Evolutionary conservation across 2,888 invertebrate species (phyloP).

Genomic region (Zele albiditarsus): DNA sequence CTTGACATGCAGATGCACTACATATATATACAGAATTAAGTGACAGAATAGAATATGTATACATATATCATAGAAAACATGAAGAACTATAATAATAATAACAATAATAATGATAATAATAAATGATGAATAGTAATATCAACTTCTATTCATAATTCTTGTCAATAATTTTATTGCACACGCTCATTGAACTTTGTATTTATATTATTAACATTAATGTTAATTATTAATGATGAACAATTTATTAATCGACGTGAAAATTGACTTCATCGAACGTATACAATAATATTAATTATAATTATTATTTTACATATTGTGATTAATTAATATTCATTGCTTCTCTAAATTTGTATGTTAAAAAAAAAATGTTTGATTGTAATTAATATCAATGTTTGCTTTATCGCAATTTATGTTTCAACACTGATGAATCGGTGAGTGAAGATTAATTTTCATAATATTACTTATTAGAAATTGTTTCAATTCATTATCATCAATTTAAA

Average conservation of each 20-base stretch:
- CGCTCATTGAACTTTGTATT: slow-evolving; percentile 21
- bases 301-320: no score
- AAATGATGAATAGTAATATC: neutral
- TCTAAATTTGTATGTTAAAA: no score
- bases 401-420: no score
- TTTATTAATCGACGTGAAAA: slow-evolving; percentile 11
- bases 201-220: neutral
- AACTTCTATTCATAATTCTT: neutral
- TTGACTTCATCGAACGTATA: no score
- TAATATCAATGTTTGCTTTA: no score
- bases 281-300: no score
- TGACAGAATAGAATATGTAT: slow-evolving; percentile 33
- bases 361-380: no score
- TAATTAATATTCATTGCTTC: no score
- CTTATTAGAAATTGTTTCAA: no score
- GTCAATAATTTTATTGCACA: slow-evolving; percentile 9
- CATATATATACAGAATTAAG: slow-evolving; percentile 53
- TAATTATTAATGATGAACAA: slow-evolving; percentile 16
- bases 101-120: neutral
- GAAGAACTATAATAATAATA: neutral
- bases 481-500: no score
- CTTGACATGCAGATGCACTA: slow-evolving; percentile 63
- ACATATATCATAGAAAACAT: neutral
- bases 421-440: no score
- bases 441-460: no score